phyloP scores from a whole-genome alignment of 92 coral and sea anemone genomes.

The Scolanthus callimorphus region DNA sequence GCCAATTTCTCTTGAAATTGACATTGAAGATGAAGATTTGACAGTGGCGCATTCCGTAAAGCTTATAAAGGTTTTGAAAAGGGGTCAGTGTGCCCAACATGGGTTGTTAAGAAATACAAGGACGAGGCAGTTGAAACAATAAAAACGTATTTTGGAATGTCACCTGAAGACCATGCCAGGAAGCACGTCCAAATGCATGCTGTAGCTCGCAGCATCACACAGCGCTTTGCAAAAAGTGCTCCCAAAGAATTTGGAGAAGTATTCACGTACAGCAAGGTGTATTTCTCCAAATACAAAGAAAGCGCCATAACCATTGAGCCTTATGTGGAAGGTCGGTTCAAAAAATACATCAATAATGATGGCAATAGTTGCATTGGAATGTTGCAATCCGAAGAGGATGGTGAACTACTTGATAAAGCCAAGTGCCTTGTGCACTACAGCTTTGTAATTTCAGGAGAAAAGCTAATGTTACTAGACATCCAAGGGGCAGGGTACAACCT shows the following conservation, averaged over 20 bases:
- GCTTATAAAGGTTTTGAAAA: slow-evolving; percentile 57
- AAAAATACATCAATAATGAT: slow-evolving; percentile 40
- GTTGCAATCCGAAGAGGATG: no score
- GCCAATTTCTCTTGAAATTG: slow-evolving; percentile 16
- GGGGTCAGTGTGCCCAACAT: no score
- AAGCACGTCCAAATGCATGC: slow-evolving; percentile 65
- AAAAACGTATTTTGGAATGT: slow-evolving; percentile 16
- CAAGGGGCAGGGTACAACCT: no score
- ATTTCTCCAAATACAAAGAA: no score
- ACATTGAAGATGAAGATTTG: slow-evolving; percentile 35
- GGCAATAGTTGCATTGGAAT: no score
- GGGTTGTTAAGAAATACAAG: slow-evolving; percentile 51
- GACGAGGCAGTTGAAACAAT: slow-evolving; percentile 36
- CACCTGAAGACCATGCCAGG: slow-evolving; percentile 47
- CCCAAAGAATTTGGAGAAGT: no score
- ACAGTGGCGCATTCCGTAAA: slow-evolving; percentile 37
- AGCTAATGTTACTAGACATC: no score
- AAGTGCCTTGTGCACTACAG: no score
- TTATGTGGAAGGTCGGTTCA: slow-evolving; percentile 44
- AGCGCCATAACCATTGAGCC: no score
- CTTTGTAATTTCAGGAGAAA: no score
- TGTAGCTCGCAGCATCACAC: slow-evolving; percentile 39
- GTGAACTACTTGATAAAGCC: no score
- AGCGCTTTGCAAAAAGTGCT: slow-evolving; percentile 41
- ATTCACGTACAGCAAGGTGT: no score